phyloP scores from a whole-genome alignment of 2,888 invertebrate genomes.

The Cheilosia soror region DNA sequence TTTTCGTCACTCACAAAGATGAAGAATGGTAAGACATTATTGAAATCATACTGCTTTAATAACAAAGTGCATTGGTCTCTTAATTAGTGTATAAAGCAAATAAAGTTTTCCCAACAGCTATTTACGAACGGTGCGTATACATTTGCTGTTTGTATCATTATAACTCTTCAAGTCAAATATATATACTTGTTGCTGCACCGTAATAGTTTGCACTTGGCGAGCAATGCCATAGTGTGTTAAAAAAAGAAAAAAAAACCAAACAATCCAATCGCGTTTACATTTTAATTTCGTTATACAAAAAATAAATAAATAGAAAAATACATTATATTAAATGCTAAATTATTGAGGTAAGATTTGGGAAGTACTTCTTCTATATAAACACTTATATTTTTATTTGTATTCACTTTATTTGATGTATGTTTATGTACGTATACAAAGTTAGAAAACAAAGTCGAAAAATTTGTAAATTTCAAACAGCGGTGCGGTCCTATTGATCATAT shows the following conservation, averaged over 20 bases:
- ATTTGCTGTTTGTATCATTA: conserved; percentile 62
- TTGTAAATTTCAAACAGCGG: conserved; percentile 16
- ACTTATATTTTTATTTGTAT: conserved; percentile 42
- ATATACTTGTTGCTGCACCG: conserved; percentile 61
- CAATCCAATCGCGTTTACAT: conserved; percentile 82
- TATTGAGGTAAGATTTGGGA: conserved; percentile 83
- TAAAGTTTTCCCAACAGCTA: conserved; percentile 72
- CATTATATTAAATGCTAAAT: conserved; percentile 76
- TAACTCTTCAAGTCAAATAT: conserved; percentile 55
- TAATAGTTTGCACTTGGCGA: conserved; percentile 82
- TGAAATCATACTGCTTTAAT: conserved; percentile 31
- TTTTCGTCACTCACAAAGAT: conserved; percentile 99
- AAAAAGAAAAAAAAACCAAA: conserved; percentile 77
- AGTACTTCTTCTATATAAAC: conserved; percentile 71
- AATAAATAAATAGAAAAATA: conserved; percentile 52
- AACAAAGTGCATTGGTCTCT: conserved; percentile 43
- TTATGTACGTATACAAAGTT: not conserved
- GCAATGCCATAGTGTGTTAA: conserved; percentile 83
- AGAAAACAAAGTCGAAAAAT: not conserved
- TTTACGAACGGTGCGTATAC: conserved; percentile 63
- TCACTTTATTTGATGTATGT: conserved; percentile 21
- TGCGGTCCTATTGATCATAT: conserved; percentile 33
- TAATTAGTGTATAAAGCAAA: conserved; percentile 54
- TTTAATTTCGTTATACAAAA: conserved; percentile 80
- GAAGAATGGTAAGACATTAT: conserved; percentile 96